A percentile compares a stretch with the other conserved stretches of the same genome.
These are phyloP conservation scores for Thereva nobilitata DNA, from an alignment of 2,888 invertebrate genomes.

Conservation along the genomic window DNA sequence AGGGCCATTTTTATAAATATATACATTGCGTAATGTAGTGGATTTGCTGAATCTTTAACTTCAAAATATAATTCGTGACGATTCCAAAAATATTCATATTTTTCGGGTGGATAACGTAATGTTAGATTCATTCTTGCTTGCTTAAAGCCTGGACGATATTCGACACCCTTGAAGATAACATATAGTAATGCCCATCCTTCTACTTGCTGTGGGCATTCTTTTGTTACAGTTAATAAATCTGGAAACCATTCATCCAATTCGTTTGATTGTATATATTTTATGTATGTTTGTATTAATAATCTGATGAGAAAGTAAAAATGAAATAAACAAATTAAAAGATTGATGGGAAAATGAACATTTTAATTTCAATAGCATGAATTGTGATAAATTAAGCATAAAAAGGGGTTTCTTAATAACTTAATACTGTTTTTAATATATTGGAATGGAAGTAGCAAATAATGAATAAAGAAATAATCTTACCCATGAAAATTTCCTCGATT, in stretches of 20 bases:
- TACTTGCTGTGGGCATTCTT: constrained; percentile 15
- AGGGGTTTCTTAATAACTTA: too few relatives aligned
- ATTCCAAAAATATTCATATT: neutral
- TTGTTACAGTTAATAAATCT: neutral
- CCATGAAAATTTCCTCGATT: constrained; percentile 27
- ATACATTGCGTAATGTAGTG: constrained; percentile 26
- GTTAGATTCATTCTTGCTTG: constrained; percentile 29
- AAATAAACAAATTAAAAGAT: neutral
- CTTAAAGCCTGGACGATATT: constrained; percentile 37
- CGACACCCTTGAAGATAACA: constrained; percentile 22
- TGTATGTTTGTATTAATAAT: constrained; percentile 25
- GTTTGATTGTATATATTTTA: constrained; percentile 3
- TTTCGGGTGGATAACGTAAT: neutral
- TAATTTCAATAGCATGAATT: too few relatives aligned
- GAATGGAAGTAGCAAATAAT: too few relatives aligned
- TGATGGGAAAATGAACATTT: too few relatives aligned
- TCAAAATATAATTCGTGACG: neutral
- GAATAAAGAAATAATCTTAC: too few relatives aligned
- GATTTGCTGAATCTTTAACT: neutral
- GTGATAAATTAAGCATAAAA: too few relatives aligned
- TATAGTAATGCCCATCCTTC: constrained; percentile 34
- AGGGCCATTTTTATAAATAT: constrained; percentile 35
- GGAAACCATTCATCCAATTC: neutral
- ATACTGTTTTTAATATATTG: too few relatives aligned
- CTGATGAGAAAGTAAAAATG: constrained; percentile 2